These are phyloP conservation scores for Heliconius eleuchia DNA, from an alignment of 1,140 invertebrate genomes.

Conservation along the genomic window DNA sequence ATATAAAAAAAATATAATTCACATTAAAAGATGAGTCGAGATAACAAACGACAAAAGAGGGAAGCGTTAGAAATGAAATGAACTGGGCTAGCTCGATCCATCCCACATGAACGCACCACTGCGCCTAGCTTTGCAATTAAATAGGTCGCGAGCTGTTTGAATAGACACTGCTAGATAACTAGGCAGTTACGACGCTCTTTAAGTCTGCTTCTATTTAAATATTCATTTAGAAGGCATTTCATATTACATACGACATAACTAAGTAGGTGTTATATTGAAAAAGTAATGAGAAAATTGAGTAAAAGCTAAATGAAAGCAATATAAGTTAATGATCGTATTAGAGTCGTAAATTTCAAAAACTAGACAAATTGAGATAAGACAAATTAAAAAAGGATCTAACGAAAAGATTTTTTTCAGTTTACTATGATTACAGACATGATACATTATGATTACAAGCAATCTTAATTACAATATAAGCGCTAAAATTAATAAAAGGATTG, in stretches of 20 bases:
- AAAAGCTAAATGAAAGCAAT: not conserved
- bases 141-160: constrained; percentile 44
- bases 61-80: constrained; percentile 37
- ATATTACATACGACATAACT: not conserved
- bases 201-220: constrained; percentile 7
- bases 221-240: not conserved
- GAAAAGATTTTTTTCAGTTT: too few relatives aligned
- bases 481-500: too few relatives aligned
- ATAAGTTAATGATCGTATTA: too few relatives aligned
- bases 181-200: not conserved
- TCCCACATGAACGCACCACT: constrained; percentile 51
- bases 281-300: too few relatives aligned
- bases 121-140: constrained; percentile 57
- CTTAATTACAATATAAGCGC: too few relatives aligned
- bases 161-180: constrained; percentile 31
- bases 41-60: not conserved
- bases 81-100: constrained; percentile 44
- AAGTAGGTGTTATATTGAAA: too few relatives aligned
- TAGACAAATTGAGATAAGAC: too few relatives aligned
- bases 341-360: too few relatives aligned
- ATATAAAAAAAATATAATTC: not conserved
- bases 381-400: too few relatives aligned
- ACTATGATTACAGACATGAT: too few relatives aligned
- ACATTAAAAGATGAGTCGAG: not conserved
- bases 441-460: too few relatives aligned